Evolutionary conservation across 2,888 invertebrate species (phyloP).

Genomic region (Oeneis ivallda): DNA sequence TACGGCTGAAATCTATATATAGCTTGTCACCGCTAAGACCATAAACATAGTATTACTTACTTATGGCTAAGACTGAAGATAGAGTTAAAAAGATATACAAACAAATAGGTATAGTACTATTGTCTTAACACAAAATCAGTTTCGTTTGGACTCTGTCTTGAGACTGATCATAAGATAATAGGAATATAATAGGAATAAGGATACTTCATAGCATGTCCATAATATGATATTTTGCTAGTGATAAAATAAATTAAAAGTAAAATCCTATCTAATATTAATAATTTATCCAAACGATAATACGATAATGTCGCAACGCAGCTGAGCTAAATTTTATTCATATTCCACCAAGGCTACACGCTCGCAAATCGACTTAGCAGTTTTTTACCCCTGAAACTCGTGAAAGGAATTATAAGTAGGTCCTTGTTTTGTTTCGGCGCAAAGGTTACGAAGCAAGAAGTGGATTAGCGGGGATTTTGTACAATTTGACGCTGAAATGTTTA

Average conservation of each 20-base stretch:
- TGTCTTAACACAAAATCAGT: no score
- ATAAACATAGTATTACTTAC: no score
- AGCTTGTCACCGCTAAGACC: no score
- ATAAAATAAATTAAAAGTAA: no score
- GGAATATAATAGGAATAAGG: no score
- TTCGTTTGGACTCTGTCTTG: no score
- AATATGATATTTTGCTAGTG: no score
- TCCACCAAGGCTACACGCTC: conserved; percentile 20
- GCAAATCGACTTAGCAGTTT: conserved; percentile 31
- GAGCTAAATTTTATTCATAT: conserved; percentile 27
- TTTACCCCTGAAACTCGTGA: conserved; percentile 25
- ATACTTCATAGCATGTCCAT: no score
- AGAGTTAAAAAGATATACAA: no score
- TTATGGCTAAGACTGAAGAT: neutral
- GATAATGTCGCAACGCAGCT: conserved; percentile 20
- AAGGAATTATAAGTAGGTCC: conserved; percentile 28
- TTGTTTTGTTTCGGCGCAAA: conserved; percentile 29
- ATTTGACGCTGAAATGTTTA: neutral
- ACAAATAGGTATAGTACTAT: no score
- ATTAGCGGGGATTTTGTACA: conserved; percentile 12
- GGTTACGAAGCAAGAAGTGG: conserved; percentile 22
- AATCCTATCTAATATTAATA: neutral
- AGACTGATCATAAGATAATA: no score
- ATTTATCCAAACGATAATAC: neutral
- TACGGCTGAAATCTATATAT: no score